Conservation (phyloP, 2,113 vertebrate species). For the Pterocles gutturalis region DNA sequence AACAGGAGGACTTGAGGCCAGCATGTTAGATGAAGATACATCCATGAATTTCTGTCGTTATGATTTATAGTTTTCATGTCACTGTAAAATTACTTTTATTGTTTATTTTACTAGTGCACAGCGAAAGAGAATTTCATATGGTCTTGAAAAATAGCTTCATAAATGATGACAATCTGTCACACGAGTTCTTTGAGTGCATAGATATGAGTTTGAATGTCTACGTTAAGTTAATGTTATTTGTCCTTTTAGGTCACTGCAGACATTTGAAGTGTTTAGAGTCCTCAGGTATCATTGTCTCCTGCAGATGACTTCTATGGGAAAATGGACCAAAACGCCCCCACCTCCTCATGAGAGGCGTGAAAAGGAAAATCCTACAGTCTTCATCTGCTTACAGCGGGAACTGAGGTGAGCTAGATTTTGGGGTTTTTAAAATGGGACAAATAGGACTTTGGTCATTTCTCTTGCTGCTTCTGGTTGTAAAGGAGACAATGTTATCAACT, state of each 20-base stretch:
- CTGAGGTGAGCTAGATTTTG: background rate
- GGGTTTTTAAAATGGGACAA: background rate
- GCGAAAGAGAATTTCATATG: background rate
- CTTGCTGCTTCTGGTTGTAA: background rate
- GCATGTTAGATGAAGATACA: background rate
- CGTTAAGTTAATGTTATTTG: background rate
- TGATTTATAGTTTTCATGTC: slow-evolving; percentile 15
- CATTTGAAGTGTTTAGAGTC: background rate
- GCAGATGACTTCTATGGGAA: background rate
- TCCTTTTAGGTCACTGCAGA: background rate
- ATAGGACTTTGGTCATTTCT: background rate
- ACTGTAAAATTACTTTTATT: background rate
- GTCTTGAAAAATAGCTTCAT: slow-evolving; percentile 5
- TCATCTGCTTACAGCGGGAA: background rate
- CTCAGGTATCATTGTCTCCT: background rate
- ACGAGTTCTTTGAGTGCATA: background rate
- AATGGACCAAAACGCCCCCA: background rate
- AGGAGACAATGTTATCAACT: no score
- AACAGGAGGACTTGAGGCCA: background rate
- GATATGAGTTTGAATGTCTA: background rate
- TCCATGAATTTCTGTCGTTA: background rate
- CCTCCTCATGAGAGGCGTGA: background rate
- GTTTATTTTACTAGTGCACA: background rate
- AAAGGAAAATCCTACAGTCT: background rate
- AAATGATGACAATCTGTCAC: background rate